Evolutionary conservation across 1,140 invertebrate genomes (phyloP), one percentile per base, ranked within the genome.

Genomic region (Drosophila jambulina): DNA sequence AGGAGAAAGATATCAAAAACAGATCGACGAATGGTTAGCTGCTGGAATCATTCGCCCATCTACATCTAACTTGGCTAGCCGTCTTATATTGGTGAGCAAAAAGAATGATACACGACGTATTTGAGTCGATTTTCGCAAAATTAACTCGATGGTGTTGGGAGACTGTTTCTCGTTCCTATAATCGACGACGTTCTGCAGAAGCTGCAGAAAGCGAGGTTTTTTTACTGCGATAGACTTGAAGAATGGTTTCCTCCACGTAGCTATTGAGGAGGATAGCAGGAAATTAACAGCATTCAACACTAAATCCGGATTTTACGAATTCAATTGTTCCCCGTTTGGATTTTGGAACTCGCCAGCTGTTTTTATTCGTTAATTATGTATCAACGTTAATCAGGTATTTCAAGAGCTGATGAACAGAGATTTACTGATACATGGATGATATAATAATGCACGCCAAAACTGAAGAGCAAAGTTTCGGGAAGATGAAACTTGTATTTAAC

Each of bases 361-460:
- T 34, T 54, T 23, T 54, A 34, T 34, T 21, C 51, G 19, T 13
- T 54, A 54, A n/a, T n/a, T n/a, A n/a, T n/a, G n/a, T n/a, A n/a
- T n/a, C n/a, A n/a, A n/a, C 7, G 32, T 54, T 23, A 54, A 54
- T 8, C 4, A 54, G 19, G 29, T 54, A 13, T 54, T 34, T 21
- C 29, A 34, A 15, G 32, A 36, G 53, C n/a, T 54, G 15, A 36
- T 38, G 21, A 56, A 34, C 32, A n/a, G 17, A 17, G 32, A 23
- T 36, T 17, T 36, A 15, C 32, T 36, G 36, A 10, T n/a, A 36
- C 8, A 23, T 36, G 54, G 34, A 25, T 25, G 45, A 46, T 17
- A 23, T 46, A 15, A 48, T 25, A 15, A 48, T 48, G 13, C 21
- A 25, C 23, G 13, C 15, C 3, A 3, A 23, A 3, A 25, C 23